Conservation (phyloP, 2,888 invertebrate species). For the Tineola bisselliella region DNA sequence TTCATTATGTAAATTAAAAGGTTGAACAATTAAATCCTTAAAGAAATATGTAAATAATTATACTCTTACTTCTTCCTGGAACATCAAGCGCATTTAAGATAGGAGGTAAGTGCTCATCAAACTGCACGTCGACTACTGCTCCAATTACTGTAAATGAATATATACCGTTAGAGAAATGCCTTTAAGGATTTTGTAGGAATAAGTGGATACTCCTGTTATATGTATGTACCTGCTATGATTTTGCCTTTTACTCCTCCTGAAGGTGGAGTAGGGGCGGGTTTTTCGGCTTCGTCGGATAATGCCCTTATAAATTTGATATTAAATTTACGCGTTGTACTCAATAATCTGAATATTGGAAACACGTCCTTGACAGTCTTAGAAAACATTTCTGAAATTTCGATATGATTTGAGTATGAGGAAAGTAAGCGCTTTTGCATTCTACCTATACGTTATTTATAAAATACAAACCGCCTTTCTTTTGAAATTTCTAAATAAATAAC, state of each 20-base stretch:
- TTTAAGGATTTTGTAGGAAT: no score
- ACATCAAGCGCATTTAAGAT: constrained; percentile 96
- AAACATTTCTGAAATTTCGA: neutral
- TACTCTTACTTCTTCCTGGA: constrained; percentile 42
- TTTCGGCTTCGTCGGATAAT: constrained; percentile 22
- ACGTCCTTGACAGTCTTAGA: neutral
- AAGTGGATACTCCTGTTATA: no score
- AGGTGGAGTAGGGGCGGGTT: constrained; percentile 14
- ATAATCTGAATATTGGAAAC: neutral
- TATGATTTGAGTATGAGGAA: no score
- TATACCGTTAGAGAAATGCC: no score
- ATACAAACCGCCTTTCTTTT: no score
- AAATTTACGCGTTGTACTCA: neutral
- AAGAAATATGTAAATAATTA: neutral
- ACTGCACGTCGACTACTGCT: constrained; percentile 97
- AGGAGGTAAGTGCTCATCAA: constrained; percentile 87
- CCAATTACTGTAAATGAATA: constrained; percentile 86
- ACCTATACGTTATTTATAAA: no score
- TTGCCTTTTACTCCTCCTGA: constrained; percentile 31
- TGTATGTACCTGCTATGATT: constrained; percentile 50
- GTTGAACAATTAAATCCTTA: no score
- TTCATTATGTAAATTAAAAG: no score
- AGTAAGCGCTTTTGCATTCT: no score
- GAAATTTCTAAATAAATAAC: no score
- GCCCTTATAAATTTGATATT: neutral